Evolutionary conservation across 2,888 invertebrate species (phyloP).

Genomic region (Strigamia maritima): DNA sequence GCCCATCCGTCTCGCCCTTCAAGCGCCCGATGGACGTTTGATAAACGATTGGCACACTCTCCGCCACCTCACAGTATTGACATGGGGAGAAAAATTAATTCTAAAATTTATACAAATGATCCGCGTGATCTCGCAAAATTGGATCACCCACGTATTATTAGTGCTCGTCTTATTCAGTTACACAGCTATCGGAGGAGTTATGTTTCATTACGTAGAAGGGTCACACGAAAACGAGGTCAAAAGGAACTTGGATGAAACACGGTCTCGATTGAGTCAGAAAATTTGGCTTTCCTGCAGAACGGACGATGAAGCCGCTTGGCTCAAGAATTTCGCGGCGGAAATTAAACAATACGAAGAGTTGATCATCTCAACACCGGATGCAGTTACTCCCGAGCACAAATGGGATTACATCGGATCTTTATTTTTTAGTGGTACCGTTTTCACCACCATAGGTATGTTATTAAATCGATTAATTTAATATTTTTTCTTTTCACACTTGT

Average conservation of each 20-base stretch:
- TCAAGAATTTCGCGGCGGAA: not conserved
- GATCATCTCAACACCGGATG: not conserved
- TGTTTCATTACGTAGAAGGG: slow-evolving; percentile 18
- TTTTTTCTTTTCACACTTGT: too few relatives aligned
- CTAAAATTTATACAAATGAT: not conserved
- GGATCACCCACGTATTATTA: not conserved
- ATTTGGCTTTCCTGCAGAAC: not conserved
- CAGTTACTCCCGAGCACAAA: not conserved
- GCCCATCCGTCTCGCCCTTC: not conserved
- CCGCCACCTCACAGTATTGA: not conserved
- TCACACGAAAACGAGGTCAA: not conserved
- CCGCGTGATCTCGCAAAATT: not conserved
- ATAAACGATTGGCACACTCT: not conserved
- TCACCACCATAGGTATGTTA: not conserved
- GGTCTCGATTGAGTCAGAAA: not conserved
- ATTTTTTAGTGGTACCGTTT: not conserved
- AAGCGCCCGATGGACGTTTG: not conserved
- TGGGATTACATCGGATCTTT: not conserved
- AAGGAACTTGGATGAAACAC: not conserved
- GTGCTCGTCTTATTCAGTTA: not conserved
- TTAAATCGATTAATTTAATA: too few relatives aligned
- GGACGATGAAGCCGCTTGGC: not conserved
- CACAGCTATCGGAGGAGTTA: not conserved
- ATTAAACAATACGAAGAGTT: not conserved
- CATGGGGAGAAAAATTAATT: not conserved